These are phyloP conservation scores for Esperia sulphurella DNA, from an alignment of 2,888 invertebrate genomes.

Conservation along the genomic window DNA sequence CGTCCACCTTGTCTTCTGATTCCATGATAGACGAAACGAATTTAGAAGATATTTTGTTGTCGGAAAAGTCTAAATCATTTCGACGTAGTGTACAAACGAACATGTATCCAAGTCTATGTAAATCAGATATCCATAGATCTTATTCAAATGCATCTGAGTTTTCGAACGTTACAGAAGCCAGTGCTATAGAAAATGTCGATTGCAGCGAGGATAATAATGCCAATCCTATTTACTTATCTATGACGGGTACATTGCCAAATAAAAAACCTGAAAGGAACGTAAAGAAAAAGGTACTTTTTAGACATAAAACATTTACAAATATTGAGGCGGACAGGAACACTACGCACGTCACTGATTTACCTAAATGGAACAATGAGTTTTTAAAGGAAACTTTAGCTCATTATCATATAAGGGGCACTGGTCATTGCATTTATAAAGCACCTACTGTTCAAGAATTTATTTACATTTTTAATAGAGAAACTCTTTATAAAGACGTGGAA, in stretches of 20 bases:
- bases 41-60: constrained; percentile 68
- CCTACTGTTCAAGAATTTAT: constrained; percentile 68
- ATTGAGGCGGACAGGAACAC: constrained; percentile 67
- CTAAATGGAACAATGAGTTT: constrained; percentile 53
- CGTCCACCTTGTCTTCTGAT: constrained; percentile 62
- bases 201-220: constrained; percentile 51
- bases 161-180: constrained; percentile 59
- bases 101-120: constrained; percentile 32
- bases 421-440: constrained; percentile 68
- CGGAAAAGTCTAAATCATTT: constrained; percentile 71
- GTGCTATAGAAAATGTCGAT: constrained; percentile 71
- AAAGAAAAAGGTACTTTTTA: constrained; percentile 65
- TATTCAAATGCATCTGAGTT: constrained; percentile 57
- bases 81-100: constrained; percentile 35
- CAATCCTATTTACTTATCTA: constrained; percentile 53
- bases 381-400: constrained; percentile 61
- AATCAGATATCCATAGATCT: constrained; percentile 45
- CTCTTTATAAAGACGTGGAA: constrained; percentile 50
- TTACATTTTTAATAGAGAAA: constrained; percentile 68
- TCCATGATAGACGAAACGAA: constrained; percentile 68
- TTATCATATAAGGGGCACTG: constrained; percentile 72
- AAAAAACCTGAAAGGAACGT: constrained; percentile 40
- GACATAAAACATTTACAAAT: constrained; percentile 72
- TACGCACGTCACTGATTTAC: constrained; percentile 44
- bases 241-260: constrained; percentile 66